These are phyloP conservation scores for Drosophila prolongata DNA, from an alignment of 2,888 invertebrate species.

Conservation along the genomic window DNA sequence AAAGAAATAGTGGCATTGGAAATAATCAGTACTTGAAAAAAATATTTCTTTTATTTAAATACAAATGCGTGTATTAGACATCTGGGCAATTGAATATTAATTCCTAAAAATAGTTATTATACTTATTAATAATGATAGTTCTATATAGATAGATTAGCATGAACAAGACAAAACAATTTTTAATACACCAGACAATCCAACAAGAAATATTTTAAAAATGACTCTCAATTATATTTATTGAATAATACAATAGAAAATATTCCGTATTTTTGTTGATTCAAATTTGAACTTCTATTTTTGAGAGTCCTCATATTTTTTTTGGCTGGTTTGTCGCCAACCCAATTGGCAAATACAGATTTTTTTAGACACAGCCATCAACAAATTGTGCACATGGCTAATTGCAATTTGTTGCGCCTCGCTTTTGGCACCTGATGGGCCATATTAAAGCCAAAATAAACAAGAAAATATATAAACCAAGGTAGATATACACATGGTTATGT, in stretches of 20 bases:
- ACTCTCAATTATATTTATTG: too few relatives aligned
- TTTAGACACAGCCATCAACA: conserved; percentile 57
- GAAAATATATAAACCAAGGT: conserved; percentile 29
- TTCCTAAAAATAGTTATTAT: too few relatives aligned
- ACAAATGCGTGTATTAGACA: too few relatives aligned
- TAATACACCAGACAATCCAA: too few relatives aligned
- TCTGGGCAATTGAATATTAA: too few relatives aligned
- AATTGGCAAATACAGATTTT: conserved; percentile 50
- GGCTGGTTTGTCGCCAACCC: conserved; percentile 34
- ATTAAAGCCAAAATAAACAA: conserved; percentile 43
- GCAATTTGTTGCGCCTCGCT: conserved; percentile 74
- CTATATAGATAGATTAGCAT: too few relatives aligned
- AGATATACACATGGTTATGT: conserved; percentile 43
- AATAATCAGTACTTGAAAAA: too few relatives aligned
- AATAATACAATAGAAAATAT: too few relatives aligned
- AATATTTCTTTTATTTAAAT: too few relatives aligned
- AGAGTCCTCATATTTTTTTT: background rate
- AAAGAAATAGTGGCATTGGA: background rate
- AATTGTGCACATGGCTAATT: conserved; percentile 72
- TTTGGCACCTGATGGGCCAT: conserved; percentile 78
- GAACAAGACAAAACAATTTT: too few relatives aligned
- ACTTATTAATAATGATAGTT: too few relatives aligned
- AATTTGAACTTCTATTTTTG: conserved; percentile 4
- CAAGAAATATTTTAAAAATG: too few relatives aligned
- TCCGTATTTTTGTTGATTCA: background rate